phyloP scores from a whole-genome alignment of 2,113 vertebrate species.

The Saimiri boliviensis region DNA sequence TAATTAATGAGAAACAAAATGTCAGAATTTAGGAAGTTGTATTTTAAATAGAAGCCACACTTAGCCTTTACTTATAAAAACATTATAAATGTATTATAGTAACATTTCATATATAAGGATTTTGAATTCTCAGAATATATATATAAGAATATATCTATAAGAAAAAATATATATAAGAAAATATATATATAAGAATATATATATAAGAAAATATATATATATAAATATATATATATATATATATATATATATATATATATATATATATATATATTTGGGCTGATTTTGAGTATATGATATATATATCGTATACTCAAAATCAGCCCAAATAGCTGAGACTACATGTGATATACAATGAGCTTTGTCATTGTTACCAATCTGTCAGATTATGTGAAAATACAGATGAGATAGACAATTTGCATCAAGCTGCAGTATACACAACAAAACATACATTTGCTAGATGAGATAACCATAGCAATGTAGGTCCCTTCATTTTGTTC shows the following conservation, averaged over 20 bases:
- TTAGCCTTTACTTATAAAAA: not conserved
- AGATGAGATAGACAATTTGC: not conserved
- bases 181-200: no score
- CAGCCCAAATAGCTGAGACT: not conserved
- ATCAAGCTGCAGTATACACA: not conserved
- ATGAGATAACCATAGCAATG: not conserved
- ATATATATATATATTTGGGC: no score
- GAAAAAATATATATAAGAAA: no score
- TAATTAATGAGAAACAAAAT: not conserved
- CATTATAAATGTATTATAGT: not conserved
- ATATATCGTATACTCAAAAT: not conserved
- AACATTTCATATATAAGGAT: not conserved
- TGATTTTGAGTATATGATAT: no score
- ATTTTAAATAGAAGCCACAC: not conserved
- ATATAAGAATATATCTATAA: no score
- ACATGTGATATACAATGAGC: not conserved
- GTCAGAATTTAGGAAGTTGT: not conserved
- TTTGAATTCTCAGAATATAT: not conserved
- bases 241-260: no score
- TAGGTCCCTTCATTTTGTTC: not conserved
- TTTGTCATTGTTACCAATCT: not conserved
- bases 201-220: no score
- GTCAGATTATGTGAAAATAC: not conserved
- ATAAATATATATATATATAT: no score
- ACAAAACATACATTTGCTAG: not conserved